Percentiles rank a stretch among this genome's conserved stretches.
Conservation (phyloP, 2,888 invertebrate species). For the Ellobium chinense region DNA sequence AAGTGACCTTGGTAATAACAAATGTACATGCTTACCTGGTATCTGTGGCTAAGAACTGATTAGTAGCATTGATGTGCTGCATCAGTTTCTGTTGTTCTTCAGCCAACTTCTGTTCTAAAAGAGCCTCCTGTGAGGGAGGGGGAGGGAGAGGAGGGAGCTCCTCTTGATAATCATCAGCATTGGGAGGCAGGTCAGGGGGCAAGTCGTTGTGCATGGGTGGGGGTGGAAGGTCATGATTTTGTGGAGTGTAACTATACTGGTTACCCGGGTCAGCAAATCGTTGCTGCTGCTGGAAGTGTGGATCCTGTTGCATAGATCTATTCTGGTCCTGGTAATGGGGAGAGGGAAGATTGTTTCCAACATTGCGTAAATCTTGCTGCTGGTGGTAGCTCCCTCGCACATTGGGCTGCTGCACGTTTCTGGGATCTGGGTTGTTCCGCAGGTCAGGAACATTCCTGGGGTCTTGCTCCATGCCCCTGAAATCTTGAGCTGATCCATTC, state of each 20-base stretch:
- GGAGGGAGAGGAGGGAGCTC: conserved; percentile 72
- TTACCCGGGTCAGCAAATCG: conserved; percentile 12
- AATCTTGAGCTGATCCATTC: conserved; percentile 5
- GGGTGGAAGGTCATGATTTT: conserved; percentile 47
- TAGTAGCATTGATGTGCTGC: conserved; percentile 53
- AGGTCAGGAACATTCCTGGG: conserved; percentile 19
- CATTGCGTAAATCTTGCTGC: background rate
- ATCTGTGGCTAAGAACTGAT: conserved; percentile 38
- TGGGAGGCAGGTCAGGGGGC: conserved; percentile 79
- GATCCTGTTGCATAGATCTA: conserved; percentile 23
- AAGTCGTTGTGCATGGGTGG: conserved; percentile 79
- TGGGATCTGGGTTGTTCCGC: conserved; percentile 20
- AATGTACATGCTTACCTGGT: conserved; percentile 1
- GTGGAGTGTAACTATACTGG: conserved; percentile 13
- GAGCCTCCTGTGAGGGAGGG: conserved; percentile 80
- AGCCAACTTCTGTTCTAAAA: conserved; percentile 82
- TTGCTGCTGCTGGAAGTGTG: conserved; percentile 4
- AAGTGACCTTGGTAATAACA: too few relatives aligned
- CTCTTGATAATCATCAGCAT: conserved; percentile 74
- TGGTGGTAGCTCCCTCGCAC: background rate
- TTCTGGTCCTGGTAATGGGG: conserved; percentile 36
- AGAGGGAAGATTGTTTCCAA: conserved; percentile 6
- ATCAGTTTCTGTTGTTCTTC: conserved; percentile 63
- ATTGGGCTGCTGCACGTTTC: conserved; percentile 27
- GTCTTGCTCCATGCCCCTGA: conserved; percentile 14